Percentiles rank a stretch among this genome's conserved stretches.
phyloP scores from a whole-genome alignment of 2,113 vertebrate genomes.

The Camelus bactrianus region DNA sequence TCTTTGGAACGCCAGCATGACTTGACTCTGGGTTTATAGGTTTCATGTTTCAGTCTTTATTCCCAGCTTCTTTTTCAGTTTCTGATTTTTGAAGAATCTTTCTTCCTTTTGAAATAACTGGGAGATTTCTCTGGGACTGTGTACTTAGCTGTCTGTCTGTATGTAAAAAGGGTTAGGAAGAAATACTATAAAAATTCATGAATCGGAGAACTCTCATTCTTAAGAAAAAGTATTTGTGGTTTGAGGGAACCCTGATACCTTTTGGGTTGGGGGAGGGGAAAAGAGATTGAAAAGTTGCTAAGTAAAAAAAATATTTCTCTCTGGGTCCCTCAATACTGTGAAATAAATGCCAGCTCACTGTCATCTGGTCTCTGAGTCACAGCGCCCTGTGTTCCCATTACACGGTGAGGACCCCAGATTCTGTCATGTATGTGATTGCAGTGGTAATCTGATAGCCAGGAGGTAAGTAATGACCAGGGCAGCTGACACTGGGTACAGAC shows the following conservation, averaged over 20 bases:
- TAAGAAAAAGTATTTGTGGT: background rate
- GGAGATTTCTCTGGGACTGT: background rate
- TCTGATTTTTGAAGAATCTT: background rate
- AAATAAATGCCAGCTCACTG: accelerated
- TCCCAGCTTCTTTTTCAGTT: background rate
- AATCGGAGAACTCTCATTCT: background rate
- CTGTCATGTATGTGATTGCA: accelerated
- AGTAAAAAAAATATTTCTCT: background rate
- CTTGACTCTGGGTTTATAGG: background rate
- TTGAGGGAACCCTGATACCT: background rate
- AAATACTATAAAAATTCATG: background rate
- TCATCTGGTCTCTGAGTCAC: background rate
- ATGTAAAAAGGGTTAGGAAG: background rate
- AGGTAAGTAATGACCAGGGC: background rate
- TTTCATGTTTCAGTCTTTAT: background rate
- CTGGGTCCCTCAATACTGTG: background rate
- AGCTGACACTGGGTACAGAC: background rate
- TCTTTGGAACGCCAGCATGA: background rate
- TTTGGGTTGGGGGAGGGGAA: background rate
- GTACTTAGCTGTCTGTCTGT: background rate
- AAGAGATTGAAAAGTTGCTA: background rate
- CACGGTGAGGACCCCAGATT: background rate
- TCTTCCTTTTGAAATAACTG: background rate
- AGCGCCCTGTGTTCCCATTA: background rate
- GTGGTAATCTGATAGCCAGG: background rate